Base-by-base conservation (phyloP, 2,888 invertebrate genomes). In the Drosophila ezoana region DNA sequence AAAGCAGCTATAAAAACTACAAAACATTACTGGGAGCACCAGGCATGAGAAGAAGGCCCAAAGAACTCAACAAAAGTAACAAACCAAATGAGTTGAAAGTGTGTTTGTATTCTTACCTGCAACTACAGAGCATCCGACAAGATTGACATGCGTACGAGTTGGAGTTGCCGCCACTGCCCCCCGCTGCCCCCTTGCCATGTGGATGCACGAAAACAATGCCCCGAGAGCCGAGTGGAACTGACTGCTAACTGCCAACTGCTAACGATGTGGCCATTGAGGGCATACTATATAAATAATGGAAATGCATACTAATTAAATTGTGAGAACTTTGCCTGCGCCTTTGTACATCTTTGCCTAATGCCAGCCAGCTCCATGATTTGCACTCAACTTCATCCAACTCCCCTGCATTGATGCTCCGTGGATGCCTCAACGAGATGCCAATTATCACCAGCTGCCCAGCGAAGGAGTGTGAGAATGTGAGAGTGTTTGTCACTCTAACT, bases 291-390 rank as follows among this genome's bases (percentile, higher is more conserved):
- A 81, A 86, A 84, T 76, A 87, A 81, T 83, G 83, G 53, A 84
- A 86, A 68, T 80, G 78, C 75, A 83, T 75, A 83, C 86, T 82
- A 87, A 83, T 86, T 79, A 82, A 68, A 87, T 85, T 69, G 77
- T 88, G 83, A 85, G 86, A 87, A 82, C 85, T 47, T 57, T 64
- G 63, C 63, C 51, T 57, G 49, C 18, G 62, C 37, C 20, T 41
- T n/a, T 18, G 40, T 10, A 47, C 35, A 61, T 54, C 66, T 62
- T 33, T 8, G 35, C 37, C 62, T 60, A 61, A 73, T 69, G 47
- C 45, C 56, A 47, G 54, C 37, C 51, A 23, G 23, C 8, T 14
- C 56, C 60, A 69, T 66, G 72, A 79, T 87, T 87, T 81, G 87
- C 86, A 82, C 67, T 62, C 74, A 10, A 14, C 32, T 48, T 18